Base-by-base conservation (phyloP, 1,140 invertebrate species). In the Heliconius congener region DNA sequence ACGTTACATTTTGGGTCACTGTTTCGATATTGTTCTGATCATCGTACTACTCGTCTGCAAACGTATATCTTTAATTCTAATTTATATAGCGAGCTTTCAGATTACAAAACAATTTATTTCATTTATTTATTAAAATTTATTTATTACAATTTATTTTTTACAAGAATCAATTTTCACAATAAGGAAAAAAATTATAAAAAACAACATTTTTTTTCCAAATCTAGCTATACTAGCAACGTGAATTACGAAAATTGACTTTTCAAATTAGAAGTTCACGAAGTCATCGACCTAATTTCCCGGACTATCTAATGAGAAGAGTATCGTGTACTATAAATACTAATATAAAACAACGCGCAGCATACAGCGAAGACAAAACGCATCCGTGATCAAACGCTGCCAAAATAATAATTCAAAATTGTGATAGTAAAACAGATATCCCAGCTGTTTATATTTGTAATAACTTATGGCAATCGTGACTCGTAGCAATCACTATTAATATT, bases 241-340 rank as follows among this genome's bases (percentile, higher is more conserved):
- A 23, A 75, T 60, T 37, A 37, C 34, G 37, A 27, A 75, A 8
- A 75, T 39, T 9, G n/a, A 80, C 81, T 79, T 82, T 83, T 78
- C 81, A 81, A 86, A 85, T 87, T 83, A 85, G 79, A 87, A 88
- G 88, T 87, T 85, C 85, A 86, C 86, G 83, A 83, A 86, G 87
- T 92, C 87, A 91, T 90, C 88, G 89, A 90, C 89, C 90, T 80
- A 93, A 90, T 91, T 91, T 90, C 84, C 82, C 81, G 84, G 82
- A 85, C 86, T 89, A 90, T 89, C 87, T 91, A 91, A 88, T 89
- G 85, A 91, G 85, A 91, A 86, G 86, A 89, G 86, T 89, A 90
- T 86, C 86, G 81, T 78, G 82, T 73, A 88, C 88, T 93, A 90
- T 91, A 90, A 93, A 92, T 92, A 92, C 87, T 83, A 76, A 75